Evolutionary conservation across 1,140 invertebrate genomes (phyloP), one percentile per base, ranked within the genome.

Genomic region (Pseudomyrmex sp.): DNA sequence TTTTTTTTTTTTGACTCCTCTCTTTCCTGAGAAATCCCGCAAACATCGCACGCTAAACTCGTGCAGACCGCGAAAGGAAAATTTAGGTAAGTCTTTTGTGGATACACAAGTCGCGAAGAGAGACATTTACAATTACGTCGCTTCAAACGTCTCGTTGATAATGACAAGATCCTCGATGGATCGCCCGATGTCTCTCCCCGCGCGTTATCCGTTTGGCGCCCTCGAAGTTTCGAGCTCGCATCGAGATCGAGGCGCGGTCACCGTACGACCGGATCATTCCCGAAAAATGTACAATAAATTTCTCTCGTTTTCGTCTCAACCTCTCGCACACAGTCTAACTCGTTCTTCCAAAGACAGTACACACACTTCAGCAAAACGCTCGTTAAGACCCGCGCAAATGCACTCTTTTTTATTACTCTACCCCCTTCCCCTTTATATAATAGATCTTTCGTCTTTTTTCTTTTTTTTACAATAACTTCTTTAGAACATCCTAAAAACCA

Each of bases 401-500:
- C 82, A 82, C 35, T 80, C 75, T 58, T 72, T 74, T 87, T 82
- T 72, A 35, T 35, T 35, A 35, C 0, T 0, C 75, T 73, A 61
- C 61, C 0, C 35, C 88, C 23, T 62, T 54, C 50, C 44, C 61
- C 84, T 44, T 80, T 90, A 88, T 82, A 91, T 12, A 12, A 91
- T 88, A 90, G 87, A 76, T 88, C 83, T 77, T 75, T 87, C 80
- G 73, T 73, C 70, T n/a, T 59, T 23, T 75, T 69, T 80, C 46
- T 58, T 48, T 63, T 84, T 93, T 92, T 93, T 92, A 93, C 91
- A 93, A 92, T 93, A 92, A 91, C 91, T 90, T 92, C 88, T 91
- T 91, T 92, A 91, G 86, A 92, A 89, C 90, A 90, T 89, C 91
- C 91, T 92, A 91, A 89, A 91, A 91, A 87, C 87, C 88, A 90